phyloP scores from a whole-genome alignment of 2,113 vertebrate genomes.

The Thomomys bottae region DNA sequence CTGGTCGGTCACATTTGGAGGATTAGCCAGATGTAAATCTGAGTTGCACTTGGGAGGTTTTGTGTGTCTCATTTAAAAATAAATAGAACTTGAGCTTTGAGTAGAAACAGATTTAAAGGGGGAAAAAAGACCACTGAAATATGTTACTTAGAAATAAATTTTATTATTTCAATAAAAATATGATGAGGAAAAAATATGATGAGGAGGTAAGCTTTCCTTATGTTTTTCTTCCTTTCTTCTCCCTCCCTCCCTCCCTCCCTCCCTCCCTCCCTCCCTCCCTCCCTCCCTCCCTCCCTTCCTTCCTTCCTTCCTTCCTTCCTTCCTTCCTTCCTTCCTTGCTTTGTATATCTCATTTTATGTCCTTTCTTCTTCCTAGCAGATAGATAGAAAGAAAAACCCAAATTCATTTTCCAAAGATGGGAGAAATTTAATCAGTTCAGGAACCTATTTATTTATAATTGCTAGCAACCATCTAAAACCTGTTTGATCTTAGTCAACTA shows the following conservation, averaged over 20 bases:
- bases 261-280: too few relatives aligned
- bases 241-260: too few relatives aligned
- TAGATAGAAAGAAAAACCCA: constrained; percentile 61
- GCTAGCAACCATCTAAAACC: constrained; percentile 24
- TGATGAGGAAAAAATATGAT: constrained; percentile 48
- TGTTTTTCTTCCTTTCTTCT: not conserved
- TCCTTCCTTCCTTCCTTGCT: too few relatives aligned
- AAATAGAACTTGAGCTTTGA: constrained; percentile 68
- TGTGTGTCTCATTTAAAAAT: constrained; percentile 68
- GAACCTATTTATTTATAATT: constrained; percentile 60
- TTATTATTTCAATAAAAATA: constrained; percentile 76
- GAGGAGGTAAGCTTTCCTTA: constrained; percentile 2
- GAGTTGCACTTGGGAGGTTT: constrained; percentile 71
- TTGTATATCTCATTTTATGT: constrained; percentile 22
- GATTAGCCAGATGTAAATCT: constrained; percentile 68
- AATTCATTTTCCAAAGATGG: constrained; percentile 59
- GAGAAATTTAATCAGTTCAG: constrained; percentile 56
- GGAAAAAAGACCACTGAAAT: not conserved
- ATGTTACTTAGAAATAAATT: constrained; percentile 68
- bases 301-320: too few relatives aligned
- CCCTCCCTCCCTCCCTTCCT: too few relatives aligned
- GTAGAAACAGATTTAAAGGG: constrained; percentile 26
- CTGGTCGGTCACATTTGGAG: constrained; percentile 57
- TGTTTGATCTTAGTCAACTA: constrained; percentile 9
- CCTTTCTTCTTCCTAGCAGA: constrained; percentile 37